phyloP scores from a whole-genome alignment of 2,888 invertebrate species.

The Agriotes lineatus region DNA sequence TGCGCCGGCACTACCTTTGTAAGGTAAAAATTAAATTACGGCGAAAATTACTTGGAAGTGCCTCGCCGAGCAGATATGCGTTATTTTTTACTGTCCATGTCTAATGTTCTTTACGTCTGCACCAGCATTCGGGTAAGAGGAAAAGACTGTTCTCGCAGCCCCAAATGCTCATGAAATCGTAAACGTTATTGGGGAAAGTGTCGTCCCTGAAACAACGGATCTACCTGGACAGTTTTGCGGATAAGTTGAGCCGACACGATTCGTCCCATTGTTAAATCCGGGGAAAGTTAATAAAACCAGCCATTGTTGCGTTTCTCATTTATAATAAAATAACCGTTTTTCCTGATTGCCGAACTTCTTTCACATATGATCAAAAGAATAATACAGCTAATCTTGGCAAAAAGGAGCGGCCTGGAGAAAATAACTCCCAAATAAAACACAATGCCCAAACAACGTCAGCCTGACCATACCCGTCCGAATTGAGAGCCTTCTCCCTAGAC shows the following conservation, averaged over 20 bases:
- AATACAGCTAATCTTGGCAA: constrained; percentile 26
- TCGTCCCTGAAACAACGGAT: background rate
- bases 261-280: background rate
- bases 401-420: constrained; percentile 26
- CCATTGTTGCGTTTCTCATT: constrained; percentile 13
- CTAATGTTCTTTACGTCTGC: too few relatives aligned
- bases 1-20: background rate
- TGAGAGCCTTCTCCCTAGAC: constrained; percentile 39
- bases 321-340: constrained; percentile 22
- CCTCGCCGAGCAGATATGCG: too few relatives aligned
- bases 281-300: constrained; percentile 14
- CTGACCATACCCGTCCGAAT: constrained; percentile 39
- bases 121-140: too few relatives aligned
- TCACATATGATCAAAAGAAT: constrained; percentile 30
- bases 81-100: too few relatives aligned
- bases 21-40: background rate
- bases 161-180: background rate
- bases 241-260: background rate
- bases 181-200: background rate
- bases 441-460: constrained; percentile 31
- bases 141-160: background rate
- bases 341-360: constrained; percentile 13
- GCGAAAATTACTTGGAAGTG: background rate
- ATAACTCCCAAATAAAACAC: constrained; percentile 37
- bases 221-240: background rate